These are phyloP conservation scores for Todus mexicanus DNA, from an alignment of 2,797 vertebrate genomes.

Conservation along the genomic window DNA sequence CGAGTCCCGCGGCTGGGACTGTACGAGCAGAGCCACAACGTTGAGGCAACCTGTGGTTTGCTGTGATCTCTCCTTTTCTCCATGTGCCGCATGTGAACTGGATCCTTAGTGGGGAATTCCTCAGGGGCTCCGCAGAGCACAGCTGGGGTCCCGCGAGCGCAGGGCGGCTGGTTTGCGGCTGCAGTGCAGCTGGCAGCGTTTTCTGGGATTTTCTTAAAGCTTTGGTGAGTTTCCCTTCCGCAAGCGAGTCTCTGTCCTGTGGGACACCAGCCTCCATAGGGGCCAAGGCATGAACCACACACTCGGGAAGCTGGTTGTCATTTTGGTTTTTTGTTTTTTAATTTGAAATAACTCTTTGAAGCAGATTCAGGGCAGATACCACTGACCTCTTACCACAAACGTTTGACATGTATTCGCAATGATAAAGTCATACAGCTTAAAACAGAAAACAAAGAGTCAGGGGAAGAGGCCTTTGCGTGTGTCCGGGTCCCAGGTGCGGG, in stretches of 20 bases:
- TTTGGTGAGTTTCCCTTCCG: constrained; percentile 48
- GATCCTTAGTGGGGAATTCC: background rate
- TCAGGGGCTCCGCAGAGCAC: background rate
- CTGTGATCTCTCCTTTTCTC: background rate
- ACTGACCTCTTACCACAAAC: constrained; percentile 62
- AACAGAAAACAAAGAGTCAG: constrained; percentile 26
- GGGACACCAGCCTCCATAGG: constrained; percentile 59
- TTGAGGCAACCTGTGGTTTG: background rate
- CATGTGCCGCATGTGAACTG: background rate
- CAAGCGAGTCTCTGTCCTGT: constrained; percentile 41
- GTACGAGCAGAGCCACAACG: accelerated
- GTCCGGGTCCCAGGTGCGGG: background rate
- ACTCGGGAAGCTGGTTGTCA: constrained; percentile 35
- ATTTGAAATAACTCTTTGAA: constrained; percentile 77
- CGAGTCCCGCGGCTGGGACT: background rate
- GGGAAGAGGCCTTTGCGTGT: background rate
- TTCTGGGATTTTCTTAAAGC: constrained; percentile 26
- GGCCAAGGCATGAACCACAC: constrained; percentile 51
- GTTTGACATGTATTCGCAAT: constrained; percentile 60
- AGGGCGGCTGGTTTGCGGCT: background rate
- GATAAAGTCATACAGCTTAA: constrained; percentile 68
- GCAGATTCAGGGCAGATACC: constrained; percentile 72
- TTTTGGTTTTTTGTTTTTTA: constrained; percentile 52
- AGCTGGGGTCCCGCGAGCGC: background rate
- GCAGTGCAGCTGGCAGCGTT: constrained; percentile 6